Base-by-base conservation (phyloP, 2,888 invertebrate species). In the Cryptus viduatorius region DNA sequence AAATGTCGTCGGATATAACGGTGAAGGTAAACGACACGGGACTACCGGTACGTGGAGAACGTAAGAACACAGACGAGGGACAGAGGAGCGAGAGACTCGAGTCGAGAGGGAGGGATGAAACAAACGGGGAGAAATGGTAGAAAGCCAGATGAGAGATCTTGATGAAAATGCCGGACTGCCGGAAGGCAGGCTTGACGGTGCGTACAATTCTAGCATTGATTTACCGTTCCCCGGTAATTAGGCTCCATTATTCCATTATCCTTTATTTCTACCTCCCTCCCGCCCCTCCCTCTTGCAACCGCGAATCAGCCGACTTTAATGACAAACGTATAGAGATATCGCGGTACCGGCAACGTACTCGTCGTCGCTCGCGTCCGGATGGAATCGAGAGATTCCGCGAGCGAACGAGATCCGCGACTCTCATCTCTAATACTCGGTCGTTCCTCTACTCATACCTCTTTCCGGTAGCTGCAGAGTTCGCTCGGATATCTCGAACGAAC, bases 181-280 rank as follows among this genome's bases (percentile, higher is more conserved):
- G 31, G 42, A 65, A 83, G 83, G 68, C 79, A 75, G 69, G 65
- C 79, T 76, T 50, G 79, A 37, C 65, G 72, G 76, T 83, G 83
- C 76, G 75, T 83, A 79, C 83, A 59, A 83, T 80, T 80, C 75
- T 59, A 83, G 83, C 83, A 83, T 83, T 83, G 83, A 83, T 83
- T 76, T 76, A 83, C 76, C 79, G 79, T 79, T 72, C 69, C 65
- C 67, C 76, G 83, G 79, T 83, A 83, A 83, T 83, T 83, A 83
- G 83, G 79, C 79, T 59, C 83, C 79, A 79, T 83, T 83, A 83
- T 83, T 83, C 83, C 83, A 83, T 83, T 83, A 83, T 77, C 83
- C 83, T 80, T 83, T 83, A 80, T 83, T 82, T 76, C 69, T 64
- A 42, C 61, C 56, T 37, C 24, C 14, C 61, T 29, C 10, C 5